These are phyloP conservation scores for Hyperopisus bebe DNA, from an alignment of 2,113 vertebrate genomes.

Conservation along the genomic window DNA sequence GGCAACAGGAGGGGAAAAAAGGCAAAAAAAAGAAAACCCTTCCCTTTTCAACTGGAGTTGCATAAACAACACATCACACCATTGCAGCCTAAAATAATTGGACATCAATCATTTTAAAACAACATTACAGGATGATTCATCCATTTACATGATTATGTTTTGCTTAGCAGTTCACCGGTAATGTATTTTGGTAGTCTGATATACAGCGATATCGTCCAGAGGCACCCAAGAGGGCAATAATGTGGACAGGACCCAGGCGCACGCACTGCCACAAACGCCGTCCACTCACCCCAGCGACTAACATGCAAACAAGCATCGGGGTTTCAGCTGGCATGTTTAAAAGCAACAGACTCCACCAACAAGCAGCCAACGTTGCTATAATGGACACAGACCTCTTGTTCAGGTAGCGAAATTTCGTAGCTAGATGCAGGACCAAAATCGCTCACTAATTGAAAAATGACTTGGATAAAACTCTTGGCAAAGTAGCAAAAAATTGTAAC, in stretches of 20 bases:
- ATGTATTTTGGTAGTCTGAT: neutral
- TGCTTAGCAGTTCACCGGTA: slow-evolving; percentile 1
- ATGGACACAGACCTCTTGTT: neutral
- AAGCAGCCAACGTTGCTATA: neutral
- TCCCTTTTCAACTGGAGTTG: neutral
- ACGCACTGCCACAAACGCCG: slow-evolving; percentile 22
- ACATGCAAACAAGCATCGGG: neutral
- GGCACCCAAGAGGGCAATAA: neutral
- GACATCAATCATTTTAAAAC: slow-evolving; percentile 6
- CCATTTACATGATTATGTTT: slow-evolving; percentile 16
- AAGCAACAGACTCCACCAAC: neutral
- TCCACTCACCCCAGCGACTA: neutral
- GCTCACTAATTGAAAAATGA: neutral
- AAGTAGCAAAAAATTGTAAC: neutral
- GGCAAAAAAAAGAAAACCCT: slow-evolving; percentile 35
- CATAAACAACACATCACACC: slow-evolving; percentile 7
- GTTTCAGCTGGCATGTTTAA: neutral
- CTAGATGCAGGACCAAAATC: neutral
- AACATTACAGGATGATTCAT: slow-evolving; percentile 14
- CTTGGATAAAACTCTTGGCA: neutral
- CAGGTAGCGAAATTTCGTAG: neutral
- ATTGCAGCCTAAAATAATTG: slow-evolving; percentile 1
- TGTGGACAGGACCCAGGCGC: neutral
- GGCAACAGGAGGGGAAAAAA: slow-evolving; percentile 14
- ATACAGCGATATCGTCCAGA: neutral